Percentiles rank a stretch among this genome's conserved stretches.
Evolutionary conservation across 2,797 vertebrate species (phyloP).

Genomic region (Odontamblyopus rebecca): DNA sequence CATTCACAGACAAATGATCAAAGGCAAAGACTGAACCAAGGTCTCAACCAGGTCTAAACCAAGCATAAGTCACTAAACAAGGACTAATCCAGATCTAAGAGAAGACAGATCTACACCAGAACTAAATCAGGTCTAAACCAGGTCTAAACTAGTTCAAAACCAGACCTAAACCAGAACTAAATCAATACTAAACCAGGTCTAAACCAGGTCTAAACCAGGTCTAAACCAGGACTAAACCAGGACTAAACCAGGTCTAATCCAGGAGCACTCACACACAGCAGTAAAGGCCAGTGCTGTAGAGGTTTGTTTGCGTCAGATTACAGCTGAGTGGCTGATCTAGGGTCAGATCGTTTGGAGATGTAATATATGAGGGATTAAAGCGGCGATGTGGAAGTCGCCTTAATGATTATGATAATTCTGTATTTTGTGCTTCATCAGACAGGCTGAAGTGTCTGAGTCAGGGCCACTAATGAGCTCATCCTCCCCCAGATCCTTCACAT

Average conservation of each 20-base stretch:
- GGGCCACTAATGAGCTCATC: not conserved
- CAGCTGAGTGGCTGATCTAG: conserved; percentile 1
- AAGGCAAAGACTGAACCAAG: not conserved
- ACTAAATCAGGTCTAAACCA: not conserved
- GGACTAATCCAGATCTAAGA: no score
- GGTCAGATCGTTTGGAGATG: not conserved
- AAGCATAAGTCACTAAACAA: not conserved
- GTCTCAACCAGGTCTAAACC: not conserved
- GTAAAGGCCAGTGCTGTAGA: not conserved
- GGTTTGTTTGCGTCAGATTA: not conserved
- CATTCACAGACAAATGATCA: no score
- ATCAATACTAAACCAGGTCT: not conserved
- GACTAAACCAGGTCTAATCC: not conserved
- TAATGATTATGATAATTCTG: conserved; percentile 1
- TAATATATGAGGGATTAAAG: not conserved
- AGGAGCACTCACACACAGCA: not conserved
- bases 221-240: no score
- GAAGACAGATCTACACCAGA: not conserved
- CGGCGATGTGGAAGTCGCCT: not conserved
- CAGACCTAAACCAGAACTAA: not conserved
- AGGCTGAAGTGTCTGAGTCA: not conserved
- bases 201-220: no score
- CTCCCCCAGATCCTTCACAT: not conserved
- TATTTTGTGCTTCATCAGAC: not conserved
- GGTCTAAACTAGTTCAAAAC: no score